Conservation (phyloP, 1,140 invertebrate species). For the Rhagoletis pomonella region DNA sequence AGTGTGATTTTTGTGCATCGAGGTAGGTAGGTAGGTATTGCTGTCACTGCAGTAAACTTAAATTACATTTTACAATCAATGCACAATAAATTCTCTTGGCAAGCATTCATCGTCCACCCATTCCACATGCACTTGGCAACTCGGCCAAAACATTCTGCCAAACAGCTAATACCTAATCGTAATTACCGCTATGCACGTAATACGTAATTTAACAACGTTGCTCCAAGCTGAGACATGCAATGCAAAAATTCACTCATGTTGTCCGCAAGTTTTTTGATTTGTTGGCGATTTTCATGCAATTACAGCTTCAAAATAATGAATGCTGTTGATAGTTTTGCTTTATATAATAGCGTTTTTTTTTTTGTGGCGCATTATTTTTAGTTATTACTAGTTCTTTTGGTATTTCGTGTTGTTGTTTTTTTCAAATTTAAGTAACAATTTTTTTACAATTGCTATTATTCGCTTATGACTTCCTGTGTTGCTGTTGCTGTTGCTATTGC, state of each 20-base stretch:
- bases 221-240: neutral
- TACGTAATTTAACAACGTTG: neutral
- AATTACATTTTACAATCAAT: too few relatives aligned
- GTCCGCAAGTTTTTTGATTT: conserved; percentile 40
- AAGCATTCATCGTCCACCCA: too few relatives aligned
- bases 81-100: too few relatives aligned
- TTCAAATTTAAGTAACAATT: neutral
- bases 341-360: too few relatives aligned
- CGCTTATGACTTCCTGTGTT: conserved; percentile 33
- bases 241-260: neutral
- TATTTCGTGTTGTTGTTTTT: too few relatives aligned
- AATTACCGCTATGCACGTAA: neutral
- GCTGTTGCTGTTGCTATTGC: too few relatives aligned
- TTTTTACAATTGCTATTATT: conserved; percentile 9
- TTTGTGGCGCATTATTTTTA: neutral
- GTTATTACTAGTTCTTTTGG: neutral
- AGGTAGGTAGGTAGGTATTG: too few relatives aligned
- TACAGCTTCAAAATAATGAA: conserved; percentile 7
- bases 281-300: conserved; percentile 15
- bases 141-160: too few relatives aligned
- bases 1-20: too few relatives aligned
- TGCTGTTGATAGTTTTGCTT: neutral
- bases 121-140: conserved; percentile 8
- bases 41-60: too few relatives aligned
- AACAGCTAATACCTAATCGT: neutral